Percentiles rank a stretch among this genome's conserved stretches.
Evolutionary conservation across 2,113 vertebrate genomes (phyloP).

Genomic region (Otocyon megalotis): DNA sequence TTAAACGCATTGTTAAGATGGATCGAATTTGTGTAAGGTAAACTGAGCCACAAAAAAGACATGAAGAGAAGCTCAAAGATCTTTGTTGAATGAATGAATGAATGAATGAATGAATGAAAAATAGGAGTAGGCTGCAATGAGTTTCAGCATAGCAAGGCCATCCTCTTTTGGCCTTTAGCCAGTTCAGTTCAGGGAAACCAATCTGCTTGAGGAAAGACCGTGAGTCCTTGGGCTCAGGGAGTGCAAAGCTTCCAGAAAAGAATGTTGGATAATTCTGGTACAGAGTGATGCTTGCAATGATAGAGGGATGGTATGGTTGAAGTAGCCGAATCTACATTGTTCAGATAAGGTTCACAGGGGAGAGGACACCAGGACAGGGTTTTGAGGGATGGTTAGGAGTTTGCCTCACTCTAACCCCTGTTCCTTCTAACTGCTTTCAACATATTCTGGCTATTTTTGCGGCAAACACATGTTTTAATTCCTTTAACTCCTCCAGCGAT

Average conservation of each 20-base stretch:
- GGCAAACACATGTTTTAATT: background rate
- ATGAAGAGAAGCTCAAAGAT: background rate
- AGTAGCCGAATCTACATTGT: background rate
- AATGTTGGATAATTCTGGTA: background rate
- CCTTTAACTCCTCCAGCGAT: background rate
- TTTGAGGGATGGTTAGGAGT: conserved; percentile 47
- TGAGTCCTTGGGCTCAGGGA: background rate
- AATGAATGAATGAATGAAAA: background rate
- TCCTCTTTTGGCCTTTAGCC: background rate
- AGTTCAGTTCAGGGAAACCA: background rate
- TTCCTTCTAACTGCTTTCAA: background rate
- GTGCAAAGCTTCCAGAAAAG: background rate
- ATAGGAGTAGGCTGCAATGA: background rate
- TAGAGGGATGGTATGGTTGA: no score
- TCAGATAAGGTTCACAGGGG: background rate
- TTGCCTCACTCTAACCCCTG: background rate
- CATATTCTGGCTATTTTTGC: background rate
- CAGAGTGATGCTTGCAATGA: background rate
- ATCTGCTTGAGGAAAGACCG: background rate
- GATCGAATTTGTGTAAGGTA: background rate
- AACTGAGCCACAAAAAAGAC: background rate
- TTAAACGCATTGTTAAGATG: background rate
- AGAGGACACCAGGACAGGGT: background rate
- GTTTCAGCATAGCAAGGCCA: background rate
- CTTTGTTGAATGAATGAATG: background rate